Percentiles rank a stretch among this genome's conserved stretches.
Evolutionary conservation across 2,888 invertebrate genomes (phyloP).

Genomic region (Geophilus truncorum): DNA sequence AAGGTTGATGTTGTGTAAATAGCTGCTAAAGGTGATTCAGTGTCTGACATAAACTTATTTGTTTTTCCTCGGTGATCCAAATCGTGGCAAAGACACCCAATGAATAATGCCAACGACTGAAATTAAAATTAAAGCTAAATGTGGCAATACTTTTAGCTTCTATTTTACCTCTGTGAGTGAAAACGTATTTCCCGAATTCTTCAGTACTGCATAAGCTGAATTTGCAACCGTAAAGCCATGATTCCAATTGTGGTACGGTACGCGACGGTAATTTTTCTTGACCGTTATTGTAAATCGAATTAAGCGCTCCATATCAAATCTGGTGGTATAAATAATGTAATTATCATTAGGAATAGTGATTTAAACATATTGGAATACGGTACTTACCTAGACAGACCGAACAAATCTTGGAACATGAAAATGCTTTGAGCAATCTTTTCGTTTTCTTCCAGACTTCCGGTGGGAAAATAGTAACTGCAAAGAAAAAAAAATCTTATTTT

Average conservation of each 20-base stretch:
- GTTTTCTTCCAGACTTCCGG: conserved; percentile 63
- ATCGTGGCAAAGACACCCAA: conserved; percentile 78
- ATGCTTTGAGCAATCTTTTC: conserved; percentile 72
- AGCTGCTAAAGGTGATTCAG: conserved; percentile 72
- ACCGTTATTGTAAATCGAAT: conserved; percentile 72
- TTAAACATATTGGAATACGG: conserved; percentile 61
- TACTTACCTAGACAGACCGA: no score
- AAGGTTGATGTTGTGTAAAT: conserved; percentile 81
- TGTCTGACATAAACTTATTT: conserved; percentile 78
- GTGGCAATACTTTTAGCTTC: no score
- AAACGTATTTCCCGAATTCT: conserved; percentile 56
- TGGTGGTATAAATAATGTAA: conserved; percentile 40
- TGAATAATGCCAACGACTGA: conserved; percentile 69
- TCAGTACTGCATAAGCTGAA: conserved; percentile 70
- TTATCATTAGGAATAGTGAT: no score
- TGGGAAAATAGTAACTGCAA: conserved; percentile 63
- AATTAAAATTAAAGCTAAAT: not conserved
- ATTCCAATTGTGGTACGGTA: conserved; percentile 83
- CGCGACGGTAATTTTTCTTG: conserved; percentile 74
- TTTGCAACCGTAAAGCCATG: conserved; percentile 84
- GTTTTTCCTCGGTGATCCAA: conserved; percentile 81
- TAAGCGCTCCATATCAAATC: conserved; percentile 64
- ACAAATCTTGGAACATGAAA: no score
- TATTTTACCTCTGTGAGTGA: conserved; percentile 60
- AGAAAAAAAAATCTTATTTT: not conserved